Percentiles rank a stretch among this genome's conserved stretches.
phyloP scores from a whole-genome alignment of 2,888 invertebrate genomes.

The Nomada fabriciana region DNA sequence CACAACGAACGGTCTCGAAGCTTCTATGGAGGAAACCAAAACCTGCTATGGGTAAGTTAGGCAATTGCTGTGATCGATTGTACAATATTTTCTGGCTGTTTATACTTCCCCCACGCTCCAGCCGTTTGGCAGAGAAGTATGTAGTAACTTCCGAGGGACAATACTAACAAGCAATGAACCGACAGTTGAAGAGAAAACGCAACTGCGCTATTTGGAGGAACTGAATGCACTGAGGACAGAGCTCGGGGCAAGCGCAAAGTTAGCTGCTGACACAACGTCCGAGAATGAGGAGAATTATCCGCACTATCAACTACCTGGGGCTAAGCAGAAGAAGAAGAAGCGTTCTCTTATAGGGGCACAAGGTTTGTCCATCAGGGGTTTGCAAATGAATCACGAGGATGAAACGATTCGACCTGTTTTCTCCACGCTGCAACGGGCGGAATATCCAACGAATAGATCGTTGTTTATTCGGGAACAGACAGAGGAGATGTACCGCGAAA shows the following conservation, averaged over 20 bases:
- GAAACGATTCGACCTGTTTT: slow-evolving; percentile 81
- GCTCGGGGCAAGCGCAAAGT: slow-evolving; percentile 75
- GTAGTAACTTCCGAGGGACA: slow-evolving; percentile 63
- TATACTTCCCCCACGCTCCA: slow-evolving; percentile 59
- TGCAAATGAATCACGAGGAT: slow-evolving; percentile 78
- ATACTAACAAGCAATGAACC: slow-evolving; percentile 69
- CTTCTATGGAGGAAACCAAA: slow-evolving; percentile 81
- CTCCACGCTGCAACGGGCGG: slow-evolving; percentile 80
- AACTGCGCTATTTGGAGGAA: slow-evolving; percentile 81
- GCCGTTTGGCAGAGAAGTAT: slow-evolving; percentile 69
- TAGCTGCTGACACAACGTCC: slow-evolving; percentile 79
- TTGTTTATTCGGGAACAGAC: slow-evolving; percentile 85
- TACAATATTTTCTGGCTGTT: slow-evolving; percentile 57
- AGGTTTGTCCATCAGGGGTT: slow-evolving; percentile 73
- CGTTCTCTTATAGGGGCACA: slow-evolving; percentile 70
- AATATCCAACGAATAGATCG: slow-evolving; percentile 79
- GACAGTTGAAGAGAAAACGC: slow-evolving; percentile 81
- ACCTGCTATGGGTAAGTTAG: slow-evolving; percentile 84
- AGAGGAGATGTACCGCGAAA: slow-evolving; percentile 89
- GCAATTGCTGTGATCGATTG: slow-evolving; percentile 34
- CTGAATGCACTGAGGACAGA: slow-evolving; percentile 79
- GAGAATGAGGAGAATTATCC: slow-evolving; percentile 83
- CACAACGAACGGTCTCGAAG: slow-evolving; percentile 84
- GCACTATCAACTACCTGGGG: slow-evolving; percentile 71
- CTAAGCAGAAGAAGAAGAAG: slow-evolving; percentile 78